These are phyloP conservation scores for Drosophila meridiana DNA, from an alignment of 2,888 invertebrate genomes.

Conservation along the genomic window DNA sequence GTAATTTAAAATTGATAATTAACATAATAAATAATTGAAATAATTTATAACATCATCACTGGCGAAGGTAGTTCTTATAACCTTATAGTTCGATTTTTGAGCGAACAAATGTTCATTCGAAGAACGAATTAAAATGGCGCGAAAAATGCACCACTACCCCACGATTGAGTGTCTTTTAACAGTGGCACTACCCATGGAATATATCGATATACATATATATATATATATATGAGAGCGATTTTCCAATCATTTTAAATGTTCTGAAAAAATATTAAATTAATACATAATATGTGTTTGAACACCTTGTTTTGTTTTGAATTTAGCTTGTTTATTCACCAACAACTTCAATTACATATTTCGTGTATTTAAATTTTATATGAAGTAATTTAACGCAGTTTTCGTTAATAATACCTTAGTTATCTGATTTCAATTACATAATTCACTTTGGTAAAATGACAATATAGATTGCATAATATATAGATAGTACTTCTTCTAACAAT, in stretches of 20 bases:
- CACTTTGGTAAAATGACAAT: conserved; percentile 20
- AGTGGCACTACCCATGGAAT: too few relatives aligned
- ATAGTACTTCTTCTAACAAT: not conserved
- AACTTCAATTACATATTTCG: conserved; percentile 76
- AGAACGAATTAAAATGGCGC: not conserved
- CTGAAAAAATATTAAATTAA: not conserved
- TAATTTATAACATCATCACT: conserved; percentile 1
- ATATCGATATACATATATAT: not conserved
- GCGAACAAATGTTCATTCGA: not conserved
- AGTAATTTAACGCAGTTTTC: conserved; percentile 57
- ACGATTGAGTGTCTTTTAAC: too few relatives aligned
- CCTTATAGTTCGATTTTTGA: not conserved
- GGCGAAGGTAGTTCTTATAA: not conserved
- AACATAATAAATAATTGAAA: too few relatives aligned
- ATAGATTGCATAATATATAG: conserved; percentile 14
- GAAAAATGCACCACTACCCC: not conserved
- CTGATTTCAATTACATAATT: conserved; percentile 27
- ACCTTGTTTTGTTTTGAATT: conserved; percentile 25
- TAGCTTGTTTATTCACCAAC: conserved; percentile 80
- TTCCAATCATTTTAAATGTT: not conserved
- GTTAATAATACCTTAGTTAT: conserved; percentile 34
- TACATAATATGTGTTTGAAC: not conserved
- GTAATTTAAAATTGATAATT: not conserved
- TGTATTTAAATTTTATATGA: conserved; percentile 48
- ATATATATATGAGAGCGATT: too few relatives aligned